These are phyloP conservation scores for Ooceraea biroi DNA, from an alignment of 1,140 invertebrate species.

Conservation along the genomic window DNA sequence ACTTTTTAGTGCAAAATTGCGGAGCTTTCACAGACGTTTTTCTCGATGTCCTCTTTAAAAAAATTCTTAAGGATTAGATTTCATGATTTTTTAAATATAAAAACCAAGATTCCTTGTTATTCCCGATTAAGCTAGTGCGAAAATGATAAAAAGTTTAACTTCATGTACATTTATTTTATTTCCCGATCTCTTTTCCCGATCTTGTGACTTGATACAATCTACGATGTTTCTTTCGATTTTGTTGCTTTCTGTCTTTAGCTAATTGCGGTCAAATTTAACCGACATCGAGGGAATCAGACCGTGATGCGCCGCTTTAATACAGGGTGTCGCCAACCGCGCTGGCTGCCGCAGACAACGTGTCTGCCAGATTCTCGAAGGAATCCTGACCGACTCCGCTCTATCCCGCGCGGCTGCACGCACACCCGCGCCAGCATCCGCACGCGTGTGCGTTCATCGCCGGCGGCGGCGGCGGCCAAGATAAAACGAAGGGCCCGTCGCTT, in stretches of 20 bases:
- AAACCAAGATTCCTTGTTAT: no score
- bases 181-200: no score
- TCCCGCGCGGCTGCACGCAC: slow-evolving; percentile 17
- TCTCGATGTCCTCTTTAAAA: no score
- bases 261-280: neutral
- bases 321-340: slow-evolving; percentile 45
- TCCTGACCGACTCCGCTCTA: slow-evolving; percentile 49
- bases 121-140: no score
- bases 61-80: no score
- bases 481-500: slow-evolving; percentile 62
- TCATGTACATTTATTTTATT: no score
- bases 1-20: no score
- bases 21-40: no score
- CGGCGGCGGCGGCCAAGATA: slow-evolving; percentile 46
- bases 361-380: slow-evolving; percentile 51
- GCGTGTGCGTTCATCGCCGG: neutral
- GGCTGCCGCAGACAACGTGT: slow-evolving; percentile 46
- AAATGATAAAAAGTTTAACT: no score
- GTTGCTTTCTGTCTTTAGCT: neutral
- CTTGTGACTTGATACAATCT: no score
- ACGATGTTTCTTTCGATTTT: no score
- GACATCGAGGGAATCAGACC: slow-evolving; percentile 11
- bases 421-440: neutral
- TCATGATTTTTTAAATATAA: no score
- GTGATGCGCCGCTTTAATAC: slow-evolving; percentile 6